These are phyloP conservation scores for Drosophila seguyi DNA, from an alignment of 1,140 invertebrate species.

Conservation along the genomic window DNA sequence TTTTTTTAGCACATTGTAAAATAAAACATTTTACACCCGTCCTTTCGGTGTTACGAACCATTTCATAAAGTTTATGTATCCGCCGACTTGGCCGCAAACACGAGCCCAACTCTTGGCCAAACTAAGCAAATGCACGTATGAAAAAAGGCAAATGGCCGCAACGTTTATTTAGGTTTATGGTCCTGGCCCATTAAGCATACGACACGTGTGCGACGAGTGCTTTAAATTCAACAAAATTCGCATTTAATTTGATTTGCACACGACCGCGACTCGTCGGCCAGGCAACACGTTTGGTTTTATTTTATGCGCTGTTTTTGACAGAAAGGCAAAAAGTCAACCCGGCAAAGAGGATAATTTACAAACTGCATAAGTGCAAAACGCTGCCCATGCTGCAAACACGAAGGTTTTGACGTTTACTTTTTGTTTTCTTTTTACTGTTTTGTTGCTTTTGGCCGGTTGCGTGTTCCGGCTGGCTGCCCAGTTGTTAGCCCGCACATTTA, in stretches of 20 bases:
- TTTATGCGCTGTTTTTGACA: slow-evolving; percentile 3
- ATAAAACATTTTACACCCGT: slow-evolving; percentile 1
- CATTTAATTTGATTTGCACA: slow-evolving; percentile 66
- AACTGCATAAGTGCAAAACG: slow-evolving; percentile 41
- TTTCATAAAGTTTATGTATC: slow-evolving; percentile 41
- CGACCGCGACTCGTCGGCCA: slow-evolving; percentile 16
- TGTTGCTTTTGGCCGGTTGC: slow-evolving; percentile 19
- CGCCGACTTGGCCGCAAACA: slow-evolving; percentile 1
- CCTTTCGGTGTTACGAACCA: slow-evolving; percentile 17
- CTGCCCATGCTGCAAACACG: slow-evolving; percentile 17
- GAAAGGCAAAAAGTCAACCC: slow-evolving; percentile 17
- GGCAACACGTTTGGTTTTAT: slow-evolving; percentile 17
- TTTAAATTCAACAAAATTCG: slow-evolving; percentile 53
- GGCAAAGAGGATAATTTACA: slow-evolving; percentile 33
- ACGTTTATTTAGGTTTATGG: slow-evolving; percentile 56
- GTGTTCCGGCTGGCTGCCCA: slow-evolving; percentile 31
- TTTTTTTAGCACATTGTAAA: neutral
- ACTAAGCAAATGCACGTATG: slow-evolving; percentile 8
- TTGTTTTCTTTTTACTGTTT: slow-evolving; percentile 4
- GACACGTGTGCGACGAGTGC: slow-evolving; percentile 46
- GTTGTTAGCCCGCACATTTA: slow-evolving; percentile 44
- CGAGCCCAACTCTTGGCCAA: slow-evolving; percentile 18
- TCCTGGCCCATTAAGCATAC: slow-evolving; percentile 45
- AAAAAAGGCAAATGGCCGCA: slow-evolving; percentile 27
- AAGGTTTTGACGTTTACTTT: slow-evolving; percentile 15